Conservation (phyloP, 2,888 invertebrate genomes). For the Anarsia innoxiella region DNA sequence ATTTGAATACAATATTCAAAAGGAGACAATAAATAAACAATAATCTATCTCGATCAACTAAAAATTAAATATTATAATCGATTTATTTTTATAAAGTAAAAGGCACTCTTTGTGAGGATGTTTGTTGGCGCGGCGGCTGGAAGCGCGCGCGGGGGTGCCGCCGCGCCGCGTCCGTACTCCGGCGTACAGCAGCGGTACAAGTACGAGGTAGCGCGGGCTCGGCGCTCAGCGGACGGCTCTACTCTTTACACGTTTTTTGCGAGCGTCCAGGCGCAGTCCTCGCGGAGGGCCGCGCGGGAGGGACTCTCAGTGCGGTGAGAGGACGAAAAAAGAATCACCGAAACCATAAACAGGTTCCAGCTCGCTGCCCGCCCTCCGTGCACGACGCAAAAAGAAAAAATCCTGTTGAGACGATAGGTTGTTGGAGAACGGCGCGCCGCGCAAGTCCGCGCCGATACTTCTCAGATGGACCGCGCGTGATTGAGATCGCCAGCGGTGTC, state of each 20-base stretch:
- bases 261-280: slow-evolving; percentile 38
- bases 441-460: slow-evolving; percentile 36
- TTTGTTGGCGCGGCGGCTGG: slow-evolving; percentile 37
- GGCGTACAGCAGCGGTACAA: slow-evolving; percentile 27
- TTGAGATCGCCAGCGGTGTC: slow-evolving; percentile 41
- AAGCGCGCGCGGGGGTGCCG: slow-evolving; percentile 43
- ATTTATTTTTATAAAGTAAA: slow-evolving; percentile 63
- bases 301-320: slow-evolving; percentile 38
- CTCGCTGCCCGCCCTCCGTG: slow-evolving; percentile 53
- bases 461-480: slow-evolving; percentile 45
- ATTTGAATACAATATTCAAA: slow-evolving; percentile 70
- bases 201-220: slow-evolving; percentile 14
- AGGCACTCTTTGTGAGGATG: slow-evolving; percentile 55
- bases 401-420: slow-evolving; percentile 44
- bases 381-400: slow-evolving; percentile 61
- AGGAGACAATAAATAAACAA: slow-evolving; percentile 73
- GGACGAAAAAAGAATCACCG: slow-evolving; percentile 66
- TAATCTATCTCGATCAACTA: slow-evolving; percentile 70
- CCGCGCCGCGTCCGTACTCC: slow-evolving; percentile 18
- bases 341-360: slow-evolving; percentile 62
- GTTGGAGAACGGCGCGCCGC: slow-evolving; percentile 29
- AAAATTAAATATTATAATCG: slow-evolving; percentile 70
- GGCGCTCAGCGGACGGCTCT: slow-evolving; percentile 4
- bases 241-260: slow-evolving; percentile 43
- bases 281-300: slow-evolving; percentile 36